phyloP scores from a whole-genome alignment of 2,113 vertebrate genomes.

The Nibea coibor region DNA sequence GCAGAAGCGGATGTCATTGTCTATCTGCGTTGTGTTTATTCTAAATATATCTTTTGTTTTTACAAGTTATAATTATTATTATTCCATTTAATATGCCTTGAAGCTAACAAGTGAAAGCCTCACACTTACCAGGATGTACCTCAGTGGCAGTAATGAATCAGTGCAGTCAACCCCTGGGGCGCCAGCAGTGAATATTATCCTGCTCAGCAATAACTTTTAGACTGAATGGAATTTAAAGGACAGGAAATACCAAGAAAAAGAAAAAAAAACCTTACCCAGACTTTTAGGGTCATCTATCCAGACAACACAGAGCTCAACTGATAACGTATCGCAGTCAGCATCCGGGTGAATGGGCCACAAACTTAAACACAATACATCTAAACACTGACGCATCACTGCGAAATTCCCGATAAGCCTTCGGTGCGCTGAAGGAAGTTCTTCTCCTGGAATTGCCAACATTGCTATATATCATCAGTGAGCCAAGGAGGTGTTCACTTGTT shows the following conservation, averaged over 20 bases:
- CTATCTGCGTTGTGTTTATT: neutral
- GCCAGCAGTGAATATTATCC: conserved; percentile 15
- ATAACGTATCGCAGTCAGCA: conserved; percentile 42
- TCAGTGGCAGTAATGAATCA: conserved; percentile 15
- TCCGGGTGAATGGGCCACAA: conserved; percentile 14
- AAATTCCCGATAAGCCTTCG: conserved; percentile 12
- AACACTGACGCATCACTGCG: neutral
- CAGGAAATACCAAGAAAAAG: conserved; percentile 59
- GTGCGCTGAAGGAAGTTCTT: neutral
- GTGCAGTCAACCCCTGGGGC: neutral
- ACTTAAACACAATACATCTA: neutral
- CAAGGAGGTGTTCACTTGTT: neutral
- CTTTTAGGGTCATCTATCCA: conserved; percentile 34
- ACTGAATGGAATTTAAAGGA: conserved; percentile 48
- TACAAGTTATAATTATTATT: neutral
- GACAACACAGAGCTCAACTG: conserved; percentile 22
- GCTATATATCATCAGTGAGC: neutral
- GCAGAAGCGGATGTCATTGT: neutral
- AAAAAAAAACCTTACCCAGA: conserved; percentile 1
- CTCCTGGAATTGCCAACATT: neutral
- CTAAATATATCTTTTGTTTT: neutral
- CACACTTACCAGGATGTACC: conserved; percentile 1
- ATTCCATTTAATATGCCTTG: neutral
- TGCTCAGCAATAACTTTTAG: conserved; percentile 11
- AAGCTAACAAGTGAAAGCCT: conserved; percentile 9